Conservation (phyloP, 2,888 invertebrate genomes). For the Drosophila recens region DNA sequence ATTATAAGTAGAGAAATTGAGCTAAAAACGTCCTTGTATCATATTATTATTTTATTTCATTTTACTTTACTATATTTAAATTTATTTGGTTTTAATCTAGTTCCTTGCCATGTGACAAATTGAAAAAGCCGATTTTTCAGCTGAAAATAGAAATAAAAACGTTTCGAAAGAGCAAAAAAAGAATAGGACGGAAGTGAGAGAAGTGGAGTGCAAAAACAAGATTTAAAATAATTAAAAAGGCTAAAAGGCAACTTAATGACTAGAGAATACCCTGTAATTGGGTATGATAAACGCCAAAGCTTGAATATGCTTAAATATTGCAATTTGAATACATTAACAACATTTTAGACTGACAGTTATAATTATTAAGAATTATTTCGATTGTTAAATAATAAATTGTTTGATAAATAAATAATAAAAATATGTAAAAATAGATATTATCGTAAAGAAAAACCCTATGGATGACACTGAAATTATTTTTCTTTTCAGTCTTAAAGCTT, state of each 20-base stretch:
- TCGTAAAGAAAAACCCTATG: no score
- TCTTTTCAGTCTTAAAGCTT: no score
- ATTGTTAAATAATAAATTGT: no score
- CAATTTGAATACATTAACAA: not conserved
- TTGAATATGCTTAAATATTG: no score
- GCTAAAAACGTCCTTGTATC: constrained; percentile 12
- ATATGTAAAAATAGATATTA: no score
- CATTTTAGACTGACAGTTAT: no score
- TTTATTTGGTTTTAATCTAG: constrained; percentile 45
- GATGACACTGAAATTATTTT: no score
- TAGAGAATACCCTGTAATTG: not conserved
- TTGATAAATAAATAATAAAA: no score
- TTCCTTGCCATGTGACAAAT: constrained; percentile 6
- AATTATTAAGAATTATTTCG: no score
- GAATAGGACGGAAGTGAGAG: not conserved
- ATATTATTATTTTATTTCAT: constrained; percentile 10
- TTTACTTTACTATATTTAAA: constrained; percentile 14
- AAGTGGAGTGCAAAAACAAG: not conserved
- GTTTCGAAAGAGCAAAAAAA: constrained; percentile 26
- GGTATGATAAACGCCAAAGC: not conserved
- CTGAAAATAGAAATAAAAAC: constrained; percentile 32
- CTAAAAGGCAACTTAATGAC: not conserved
- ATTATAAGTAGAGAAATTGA: constrained; percentile 16
- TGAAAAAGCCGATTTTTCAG: constrained; percentile 2
- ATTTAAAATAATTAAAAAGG: not conserved